Evolutionary conservation across 2,888 invertebrate genomes (phyloP).

Genomic region (Drosophila parthenogenetica): DNA sequence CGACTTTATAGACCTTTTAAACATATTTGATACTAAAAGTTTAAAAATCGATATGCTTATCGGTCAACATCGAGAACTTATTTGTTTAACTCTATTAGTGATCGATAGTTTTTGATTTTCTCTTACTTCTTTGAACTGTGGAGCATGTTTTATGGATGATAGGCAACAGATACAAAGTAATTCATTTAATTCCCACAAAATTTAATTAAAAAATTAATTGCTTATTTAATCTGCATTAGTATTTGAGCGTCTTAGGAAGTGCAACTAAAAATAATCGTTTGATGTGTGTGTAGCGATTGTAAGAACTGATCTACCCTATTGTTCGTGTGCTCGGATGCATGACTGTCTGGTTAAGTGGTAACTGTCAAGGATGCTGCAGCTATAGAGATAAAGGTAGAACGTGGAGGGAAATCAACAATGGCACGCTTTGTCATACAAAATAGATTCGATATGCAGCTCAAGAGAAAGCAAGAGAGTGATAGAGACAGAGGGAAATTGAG

Average conservation of each 20-base stretch:
- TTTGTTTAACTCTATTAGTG: too few species aligned
- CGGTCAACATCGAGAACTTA: background rate
- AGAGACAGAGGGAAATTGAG: background rate
- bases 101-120: too few species aligned
- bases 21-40: background rate
- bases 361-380: conserved; percentile 25
- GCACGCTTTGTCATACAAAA: conserved; percentile 64
- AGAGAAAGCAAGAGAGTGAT: background rate
- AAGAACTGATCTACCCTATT: conserved; percentile 20
- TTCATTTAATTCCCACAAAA: too few species aligned
- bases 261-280: background rate
- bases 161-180: too few species aligned
- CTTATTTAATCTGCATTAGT: too few species aligned
- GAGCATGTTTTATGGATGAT: too few species aligned
- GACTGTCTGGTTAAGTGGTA: conserved; percentile 52
- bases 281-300: too few species aligned
- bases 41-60: background rate
- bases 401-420: conserved; percentile 62
- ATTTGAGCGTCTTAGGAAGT: too few species aligned
- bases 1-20: background rate
- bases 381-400: conserved; percentile 7
- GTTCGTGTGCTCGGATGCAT: conserved; percentile 23
- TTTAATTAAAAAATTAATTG: too few species aligned
- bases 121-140: too few species aligned
- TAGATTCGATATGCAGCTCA: conserved; percentile 45